Conservation (phyloP, 2,113 vertebrate genomes). For the Etheostoma cragini region DNA sequence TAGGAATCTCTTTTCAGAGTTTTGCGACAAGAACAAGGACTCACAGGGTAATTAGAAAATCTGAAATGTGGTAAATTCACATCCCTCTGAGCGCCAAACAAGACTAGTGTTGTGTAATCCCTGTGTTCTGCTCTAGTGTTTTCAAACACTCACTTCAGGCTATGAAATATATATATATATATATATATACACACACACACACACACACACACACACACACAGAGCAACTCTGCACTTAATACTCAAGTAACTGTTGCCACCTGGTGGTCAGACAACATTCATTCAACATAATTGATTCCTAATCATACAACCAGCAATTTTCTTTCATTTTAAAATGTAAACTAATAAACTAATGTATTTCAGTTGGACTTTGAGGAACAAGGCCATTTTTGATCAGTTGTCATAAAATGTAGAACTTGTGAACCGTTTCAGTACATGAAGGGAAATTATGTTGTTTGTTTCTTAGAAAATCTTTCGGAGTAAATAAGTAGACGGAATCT, state of each 20-base stretch:
- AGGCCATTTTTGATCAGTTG: constrained; percentile 2
- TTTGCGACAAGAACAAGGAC: neutral
- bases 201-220: too few species aligned
- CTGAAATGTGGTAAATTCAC: constrained; percentile 5
- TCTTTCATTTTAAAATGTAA: neutral
- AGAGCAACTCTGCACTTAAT: fast-evolving
- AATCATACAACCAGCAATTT: neutral
- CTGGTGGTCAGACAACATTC: constrained; percentile 44
- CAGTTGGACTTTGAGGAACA: neutral
- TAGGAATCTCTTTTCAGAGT: constrained; percentile 15
- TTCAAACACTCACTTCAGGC: neutral
- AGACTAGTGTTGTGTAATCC: constrained; percentile 1
- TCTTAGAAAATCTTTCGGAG: neutral
- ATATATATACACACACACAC: too few species aligned
- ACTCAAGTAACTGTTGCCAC: constrained; percentile 39
- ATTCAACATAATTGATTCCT: neutral
- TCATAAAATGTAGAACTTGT: neutral
- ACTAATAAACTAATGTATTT: neutral
- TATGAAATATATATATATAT: neutral
- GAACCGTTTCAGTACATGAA: too few species aligned
- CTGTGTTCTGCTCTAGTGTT: constrained; percentile 1
- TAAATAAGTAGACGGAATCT: neutral
- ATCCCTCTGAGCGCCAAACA: constrained; percentile 6
- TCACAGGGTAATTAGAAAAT: neutral
- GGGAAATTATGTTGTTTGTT: neutral